Percentiles rank a stretch among this genome's conserved stretches.
phyloP scores from a whole-genome alignment of 2,113 vertebrate species.

The Centropus bengalensis region DNA sequence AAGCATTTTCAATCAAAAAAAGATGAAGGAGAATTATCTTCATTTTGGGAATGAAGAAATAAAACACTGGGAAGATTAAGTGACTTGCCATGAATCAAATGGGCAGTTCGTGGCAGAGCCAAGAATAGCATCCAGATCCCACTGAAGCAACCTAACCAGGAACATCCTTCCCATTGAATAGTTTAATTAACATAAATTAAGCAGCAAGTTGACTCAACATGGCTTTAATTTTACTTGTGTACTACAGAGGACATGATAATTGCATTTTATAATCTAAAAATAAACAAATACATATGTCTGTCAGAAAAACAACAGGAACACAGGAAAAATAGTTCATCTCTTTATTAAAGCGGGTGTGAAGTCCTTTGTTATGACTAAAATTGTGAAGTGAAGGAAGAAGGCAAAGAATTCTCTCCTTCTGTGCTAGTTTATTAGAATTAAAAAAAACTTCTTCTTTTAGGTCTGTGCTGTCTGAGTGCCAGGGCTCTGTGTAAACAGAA shows the following conservation, averaged over 20 bases:
- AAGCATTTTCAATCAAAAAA: background rate
- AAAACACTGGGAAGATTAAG: background rate
- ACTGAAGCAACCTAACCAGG: conserved; percentile 31
- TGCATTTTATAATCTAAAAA: conserved; percentile 63
- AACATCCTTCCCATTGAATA: conserved; percentile 50
- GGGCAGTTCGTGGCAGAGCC: background rate
- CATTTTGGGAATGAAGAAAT: conserved; percentile 4
- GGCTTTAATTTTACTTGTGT: conserved; percentile 53
- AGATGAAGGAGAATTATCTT: background rate
- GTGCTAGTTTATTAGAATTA: background rate
- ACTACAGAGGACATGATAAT: conserved; percentile 45
- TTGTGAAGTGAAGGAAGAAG: background rate
- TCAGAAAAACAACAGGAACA: conserved; percentile 41
- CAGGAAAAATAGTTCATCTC: conserved; percentile 9
- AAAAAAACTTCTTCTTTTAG: conserved; percentile 21
- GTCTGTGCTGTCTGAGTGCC: background rate
- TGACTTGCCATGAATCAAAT: background rate
- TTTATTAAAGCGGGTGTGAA: conserved; percentile 35
- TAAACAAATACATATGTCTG: conserved; percentile 56
- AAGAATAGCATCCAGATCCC: conserved; percentile 39
- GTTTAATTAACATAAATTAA: conserved; percentile 56
- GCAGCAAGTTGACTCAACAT: conserved; percentile 25
- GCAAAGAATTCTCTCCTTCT: conserved; percentile 2
- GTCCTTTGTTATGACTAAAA: background rate
- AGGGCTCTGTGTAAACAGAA: conserved; percentile 7